A percentile compares a stretch with the other conserved stretches of the same genome.
Evolutionary conservation across 1,140 invertebrate species (phyloP).

Genomic region (Leguminivora glycinivorella): DNA sequence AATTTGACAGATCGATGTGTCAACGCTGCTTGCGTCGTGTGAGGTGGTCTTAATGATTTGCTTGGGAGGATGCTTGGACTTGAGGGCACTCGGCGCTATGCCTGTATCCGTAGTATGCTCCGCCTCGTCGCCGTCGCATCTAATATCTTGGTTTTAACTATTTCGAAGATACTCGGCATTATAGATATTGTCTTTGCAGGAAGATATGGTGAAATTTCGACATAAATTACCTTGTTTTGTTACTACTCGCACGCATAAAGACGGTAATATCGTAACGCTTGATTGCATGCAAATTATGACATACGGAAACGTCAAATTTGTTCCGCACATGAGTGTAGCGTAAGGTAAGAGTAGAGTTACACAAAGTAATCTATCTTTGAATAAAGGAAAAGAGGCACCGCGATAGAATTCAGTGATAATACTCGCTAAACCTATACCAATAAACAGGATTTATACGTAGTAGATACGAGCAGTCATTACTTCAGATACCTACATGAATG

Average conservation of each 20-base stretch:
- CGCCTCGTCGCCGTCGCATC: not conserved
- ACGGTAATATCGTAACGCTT: conserved; percentile 37
- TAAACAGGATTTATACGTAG: too few relatives aligned
- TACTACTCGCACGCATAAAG: conserved; percentile 6
- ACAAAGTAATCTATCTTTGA: conserved; percentile 36
- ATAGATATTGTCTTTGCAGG: not conserved
- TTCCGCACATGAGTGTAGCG: conserved; percentile 28
- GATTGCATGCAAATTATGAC: conserved; percentile 47
- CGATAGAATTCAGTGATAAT: too few relatives aligned
- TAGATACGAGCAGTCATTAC: too few relatives aligned
- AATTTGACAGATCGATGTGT: conserved; percentile 76
- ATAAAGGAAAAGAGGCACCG: conserved; percentile 37
- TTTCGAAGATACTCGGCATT: not conserved
- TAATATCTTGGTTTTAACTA: not conserved
- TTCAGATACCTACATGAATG: too few relatives aligned
- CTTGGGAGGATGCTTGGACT: conserved; percentile 21
- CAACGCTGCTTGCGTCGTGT: conserved; percentile 41
- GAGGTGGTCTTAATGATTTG: conserved; percentile 57
- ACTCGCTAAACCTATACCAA: too few relatives aligned
- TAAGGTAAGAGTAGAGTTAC: conserved; percentile 26
- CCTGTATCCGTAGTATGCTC: conserved; percentile 29
- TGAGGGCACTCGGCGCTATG: conserved; percentile 28
- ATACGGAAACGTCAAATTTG: conserved; percentile 44
- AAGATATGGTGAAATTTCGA: not conserved
- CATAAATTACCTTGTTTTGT: not conserved